Base-by-base conservation (phyloP, 1,140 invertebrate genomes). In the Camponotus vicinus region DNA sequence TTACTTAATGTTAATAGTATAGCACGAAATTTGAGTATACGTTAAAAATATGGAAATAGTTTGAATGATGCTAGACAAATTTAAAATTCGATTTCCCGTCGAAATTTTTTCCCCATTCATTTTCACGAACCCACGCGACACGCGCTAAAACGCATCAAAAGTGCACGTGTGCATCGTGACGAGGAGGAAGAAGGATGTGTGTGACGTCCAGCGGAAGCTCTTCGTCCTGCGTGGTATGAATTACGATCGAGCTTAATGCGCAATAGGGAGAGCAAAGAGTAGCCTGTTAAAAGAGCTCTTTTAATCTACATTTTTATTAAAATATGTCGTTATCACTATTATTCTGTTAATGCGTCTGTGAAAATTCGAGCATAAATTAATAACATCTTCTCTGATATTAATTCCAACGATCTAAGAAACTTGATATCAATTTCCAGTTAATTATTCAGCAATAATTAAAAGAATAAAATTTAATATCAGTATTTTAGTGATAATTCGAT, bases 181-280 rank as follows among this genome's bases (percentile, higher is more conserved):
- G 89, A 87, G 90, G 90, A 92, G 88, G 87, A 92, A 91, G 91
- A 91, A 94, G 93, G 93, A 93, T 93, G 92, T 83, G 91, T 91
- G 90, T 94, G 93, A 94, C 93, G 92, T 93, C 88, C 89, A 93
- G 79, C 93, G 93, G 93, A 94, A 94, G 92, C 90, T 88, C 85
- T 88, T 88, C 80, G 88, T 87, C 79, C 84, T 82, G 88, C 93
- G 91, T 91, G 90, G 71, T 45, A 49, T 77, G 91, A 92, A 94
- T 94, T 63, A 86, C n/a, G 77, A 90, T 87, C 88, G 40, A 85
- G 32, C 49, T 70, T 27, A 34, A 63, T 73, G 88, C 7, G 71
- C 40, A 67, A 59, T 73, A 42, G 77, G 64, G 66, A 71, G 59
- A 57, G 15, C 64, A 11, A 45, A 45, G 27, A 34, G 40, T 34